Base-by-base conservation (phyloP, 2,113 vertebrate species). In the Kryptolebias marmoratus region DNA sequence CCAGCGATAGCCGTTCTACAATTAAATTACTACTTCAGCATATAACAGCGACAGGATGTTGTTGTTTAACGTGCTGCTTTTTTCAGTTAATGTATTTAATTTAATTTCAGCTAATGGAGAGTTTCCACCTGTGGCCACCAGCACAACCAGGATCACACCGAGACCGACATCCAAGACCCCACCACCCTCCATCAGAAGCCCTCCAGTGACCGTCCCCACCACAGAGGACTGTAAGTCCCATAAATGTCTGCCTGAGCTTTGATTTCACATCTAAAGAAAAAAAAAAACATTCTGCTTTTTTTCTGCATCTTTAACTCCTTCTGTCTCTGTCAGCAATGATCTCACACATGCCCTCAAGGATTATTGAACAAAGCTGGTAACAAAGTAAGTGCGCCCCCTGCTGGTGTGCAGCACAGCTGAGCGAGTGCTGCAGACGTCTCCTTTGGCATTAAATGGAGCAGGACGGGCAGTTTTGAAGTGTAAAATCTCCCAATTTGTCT, bases 51-150 rank as follows among this genome's bases (percentile, higher is more conserved):
- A 49, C 52, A 73, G 2, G 45, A 47, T 68, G 68, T 52, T 18
- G 15, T 42, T 48, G 36, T 16, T 70, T 8, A 67, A 71, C 50
- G 42, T 11, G 50, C n/a, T 27, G 9, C 4, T 27, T 73, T 73
- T 55, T 45, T 74, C 22, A 69, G 15, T 74, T 44, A 77, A 45
- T 74, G 11, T 73, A 18, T 63, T 71, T 31, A 82, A 16, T 90
- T 85, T 59, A 60, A 57, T 81, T 88, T 74, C 82, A 94, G 94
- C 94, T 22, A 94, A 94, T 53, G 94, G 93, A 2, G 93, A 95
- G 75, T 94, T 89, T 70, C 93, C 93, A 58, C 94, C 94, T 0
- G 86, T 89, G 77, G 75, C 16, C 71, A 66, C 90, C 39, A 82
- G 69, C 71, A 80, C 80, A 9, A 84, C 80, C 30, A 58, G 68